These are phyloP conservation scores for Epiperipatus broadwayi DNA, from an alignment of 2,888 invertebrate genomes.

Conservation along the genomic window DNA sequence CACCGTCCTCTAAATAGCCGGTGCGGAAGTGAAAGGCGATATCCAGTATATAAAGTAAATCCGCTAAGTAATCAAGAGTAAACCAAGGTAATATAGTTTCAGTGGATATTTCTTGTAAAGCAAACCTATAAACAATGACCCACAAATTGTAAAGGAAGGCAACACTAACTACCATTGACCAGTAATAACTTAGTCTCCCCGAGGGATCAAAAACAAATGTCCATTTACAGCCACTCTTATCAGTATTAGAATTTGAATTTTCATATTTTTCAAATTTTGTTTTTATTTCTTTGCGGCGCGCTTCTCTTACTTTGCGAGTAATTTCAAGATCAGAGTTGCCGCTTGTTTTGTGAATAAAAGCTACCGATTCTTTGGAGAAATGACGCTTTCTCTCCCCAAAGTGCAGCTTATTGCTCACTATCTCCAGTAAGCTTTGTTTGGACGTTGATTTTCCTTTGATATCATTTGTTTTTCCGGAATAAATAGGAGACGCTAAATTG, in stretches of 20 bases:
- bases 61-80: conserved; percentile 86
- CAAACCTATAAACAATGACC: conserved; percentile 96
- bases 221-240: conserved; percentile 53
- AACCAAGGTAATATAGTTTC: conserved; percentile 86
- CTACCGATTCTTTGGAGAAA: conserved; percentile 51
- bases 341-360: conserved; percentile 25
- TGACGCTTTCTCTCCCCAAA: conserved; percentile 18
- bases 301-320: too few relatives aligned
- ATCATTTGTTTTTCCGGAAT: conserved; percentile 27
- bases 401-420: conserved; percentile 51
- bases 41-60: conserved; percentile 85
- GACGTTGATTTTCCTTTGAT: conserved; percentile 36
- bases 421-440: conserved; percentile 42
- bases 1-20: conserved; percentile 91
- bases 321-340: too few relatives aligned
- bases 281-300: conserved; percentile 29
- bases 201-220: conserved; percentile 97
- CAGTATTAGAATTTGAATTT: conserved; percentile 20
- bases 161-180: conserved; percentile 89
- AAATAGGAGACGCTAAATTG: conserved; percentile 32
- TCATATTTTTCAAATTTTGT: conserved; percentile 21
- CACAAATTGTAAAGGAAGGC: conserved; percentile 92
- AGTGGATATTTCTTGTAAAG: conserved; percentile 79
- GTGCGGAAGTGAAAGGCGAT: conserved; percentile 93
- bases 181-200: conserved; percentile 83